Evolutionary conservation across 2,113 vertebrate species (phyloP).

Genomic region (Struthio camelus): DNA sequence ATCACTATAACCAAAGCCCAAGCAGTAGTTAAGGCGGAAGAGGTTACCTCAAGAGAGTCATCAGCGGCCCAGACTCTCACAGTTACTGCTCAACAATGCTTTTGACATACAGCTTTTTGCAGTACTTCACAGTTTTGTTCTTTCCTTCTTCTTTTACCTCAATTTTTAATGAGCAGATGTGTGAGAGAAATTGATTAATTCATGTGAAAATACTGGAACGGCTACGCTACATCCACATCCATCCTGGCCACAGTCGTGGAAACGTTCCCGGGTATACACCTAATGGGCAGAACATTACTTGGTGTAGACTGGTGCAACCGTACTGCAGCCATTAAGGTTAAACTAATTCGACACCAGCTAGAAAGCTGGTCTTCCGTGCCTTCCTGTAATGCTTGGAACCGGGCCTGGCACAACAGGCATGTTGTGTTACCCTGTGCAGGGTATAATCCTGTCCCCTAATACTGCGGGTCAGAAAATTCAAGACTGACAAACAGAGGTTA

Average conservation of each 20-base stretch:
- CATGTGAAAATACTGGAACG: neutral
- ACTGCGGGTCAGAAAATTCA: neutral
- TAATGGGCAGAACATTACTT: neutral
- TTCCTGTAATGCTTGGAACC: neutral
- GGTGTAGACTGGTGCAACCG: neutral
- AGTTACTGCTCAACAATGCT: neutral
- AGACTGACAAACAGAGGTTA: neutral
- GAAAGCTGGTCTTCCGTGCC: neutral
- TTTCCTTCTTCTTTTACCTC: neutral
- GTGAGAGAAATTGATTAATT: neutral
- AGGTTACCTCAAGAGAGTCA: neutral
- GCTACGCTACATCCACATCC: neutral
- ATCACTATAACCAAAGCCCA: neutral
- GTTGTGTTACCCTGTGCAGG: accelerated
- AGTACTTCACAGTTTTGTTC: neutral
- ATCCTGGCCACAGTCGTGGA: accelerated
- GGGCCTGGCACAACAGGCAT: neutral
- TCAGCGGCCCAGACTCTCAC: neutral
- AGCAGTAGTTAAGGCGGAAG: neutral
- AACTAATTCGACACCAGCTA: accelerated
- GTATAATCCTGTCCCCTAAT: neutral
- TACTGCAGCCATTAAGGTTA: neutral
- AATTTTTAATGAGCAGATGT: neutral
- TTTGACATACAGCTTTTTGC: neutral
- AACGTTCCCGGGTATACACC: neutral